phyloP scores from a whole-genome alignment of 2,888 invertebrate genomes.

The Ptilodon capucinus region DNA sequence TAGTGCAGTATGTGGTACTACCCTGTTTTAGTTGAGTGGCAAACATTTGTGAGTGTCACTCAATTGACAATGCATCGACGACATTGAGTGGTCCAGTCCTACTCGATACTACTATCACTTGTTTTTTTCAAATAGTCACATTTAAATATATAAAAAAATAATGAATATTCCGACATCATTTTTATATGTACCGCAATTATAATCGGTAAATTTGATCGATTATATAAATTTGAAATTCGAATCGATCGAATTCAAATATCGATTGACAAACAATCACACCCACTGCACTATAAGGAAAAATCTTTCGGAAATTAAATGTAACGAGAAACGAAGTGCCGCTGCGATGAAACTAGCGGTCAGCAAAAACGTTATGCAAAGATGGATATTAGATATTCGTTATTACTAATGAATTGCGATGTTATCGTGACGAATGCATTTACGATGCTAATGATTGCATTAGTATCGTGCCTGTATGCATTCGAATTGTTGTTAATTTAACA shows the following conservation, averaged over 20 bases:
- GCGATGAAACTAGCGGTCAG: conserved; percentile 7
- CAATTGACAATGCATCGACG: conserved; percentile 63
- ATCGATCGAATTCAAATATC: conserved; percentile 5
- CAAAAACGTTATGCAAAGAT: conserved; percentile 29
- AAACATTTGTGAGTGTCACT: conserved; percentile 72
- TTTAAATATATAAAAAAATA: not conserved
- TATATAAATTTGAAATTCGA: not conserved
- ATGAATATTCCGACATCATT: not conserved
- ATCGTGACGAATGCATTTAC: conserved; percentile 3
- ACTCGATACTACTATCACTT: conserved; percentile 44
- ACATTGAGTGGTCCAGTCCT: conserved; percentile 53
- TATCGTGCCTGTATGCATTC: not conserved
- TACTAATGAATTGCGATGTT: conserved; percentile 23
- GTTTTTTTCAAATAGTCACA: conserved; percentile 5
- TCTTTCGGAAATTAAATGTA: conserved; percentile 11
- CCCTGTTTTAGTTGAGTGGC: conserved; percentile 58
- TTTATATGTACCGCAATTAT: not conserved
- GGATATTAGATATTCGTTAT: conserved; percentile 25
- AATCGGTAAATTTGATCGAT: not conserved
- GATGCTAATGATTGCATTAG: not conserved
- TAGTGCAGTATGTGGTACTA: conserved; percentile 28
- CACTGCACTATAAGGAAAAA: conserved; percentile 20
- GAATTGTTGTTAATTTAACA: not conserved
- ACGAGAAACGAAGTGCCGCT: conserved; percentile 14
- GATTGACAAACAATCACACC: conserved; percentile 19